phyloP scores from a whole-genome alignment of 2,888 invertebrate genomes.

The Xylocampa areola region DNA sequence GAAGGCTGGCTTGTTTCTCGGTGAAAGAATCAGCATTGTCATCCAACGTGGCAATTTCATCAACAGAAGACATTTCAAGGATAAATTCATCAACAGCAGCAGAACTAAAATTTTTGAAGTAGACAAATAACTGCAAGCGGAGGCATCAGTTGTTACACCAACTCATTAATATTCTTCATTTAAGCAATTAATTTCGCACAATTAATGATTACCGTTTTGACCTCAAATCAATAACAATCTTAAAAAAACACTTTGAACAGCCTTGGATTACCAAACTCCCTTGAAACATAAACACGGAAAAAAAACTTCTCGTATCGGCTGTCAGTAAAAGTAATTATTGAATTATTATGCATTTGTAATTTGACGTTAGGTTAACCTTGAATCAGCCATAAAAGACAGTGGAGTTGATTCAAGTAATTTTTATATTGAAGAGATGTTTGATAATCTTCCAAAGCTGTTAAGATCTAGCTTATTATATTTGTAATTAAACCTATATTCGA shows the following conservation, averaged over 20 bases:
- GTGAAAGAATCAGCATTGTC: no score
- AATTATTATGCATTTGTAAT: slow-evolving; percentile 38
- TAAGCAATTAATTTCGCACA: neutral
- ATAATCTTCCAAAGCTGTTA: no score
- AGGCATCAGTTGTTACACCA: neutral
- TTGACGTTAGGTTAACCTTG: slow-evolving; percentile 41
- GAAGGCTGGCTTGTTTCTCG: no score
- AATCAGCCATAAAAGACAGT: slow-evolving; percentile 28
- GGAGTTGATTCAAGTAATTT: slow-evolving; percentile 6
- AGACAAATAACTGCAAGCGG: neutral
- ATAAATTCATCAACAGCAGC: no score
- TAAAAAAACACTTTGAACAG: slow-evolving; percentile 13
- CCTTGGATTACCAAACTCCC: slow-evolving; percentile 40
- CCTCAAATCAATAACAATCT: slow-evolving; percentile 40
- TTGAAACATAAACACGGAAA: slow-evolving; percentile 45
- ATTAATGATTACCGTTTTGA: slow-evolving; percentile 36
- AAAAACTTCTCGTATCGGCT: slow-evolving; percentile 34
- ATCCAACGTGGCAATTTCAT: no score
- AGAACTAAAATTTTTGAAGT: no score
- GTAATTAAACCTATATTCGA: no score
- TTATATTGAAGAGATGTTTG: no score
- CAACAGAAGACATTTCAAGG: no score
- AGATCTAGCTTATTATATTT: no score
- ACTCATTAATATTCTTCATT: no score
- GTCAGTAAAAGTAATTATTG: slow-evolving; percentile 53